Percentiles rank a stretch among this genome's conserved stretches.
Conservation (phyloP, 2,113 vertebrate genomes). For the Elaphurus davidianus region DNA sequence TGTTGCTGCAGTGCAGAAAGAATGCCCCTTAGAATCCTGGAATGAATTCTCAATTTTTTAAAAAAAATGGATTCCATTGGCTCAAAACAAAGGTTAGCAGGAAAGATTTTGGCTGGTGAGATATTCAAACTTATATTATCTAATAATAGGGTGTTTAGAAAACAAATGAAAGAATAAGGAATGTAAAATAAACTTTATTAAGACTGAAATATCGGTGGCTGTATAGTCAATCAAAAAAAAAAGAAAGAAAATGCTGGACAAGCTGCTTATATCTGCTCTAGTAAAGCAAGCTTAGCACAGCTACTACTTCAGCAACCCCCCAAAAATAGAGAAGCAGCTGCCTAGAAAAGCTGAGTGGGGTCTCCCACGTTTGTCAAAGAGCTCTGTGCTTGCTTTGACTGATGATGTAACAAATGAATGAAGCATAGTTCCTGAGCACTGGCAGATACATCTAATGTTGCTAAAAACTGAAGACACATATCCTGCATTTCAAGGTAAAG, state of each 20-base stretch:
- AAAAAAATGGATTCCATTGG: not conserved
- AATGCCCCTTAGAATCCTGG: not conserved
- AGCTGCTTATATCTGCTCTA: not conserved
- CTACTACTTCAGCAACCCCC: not conserved
- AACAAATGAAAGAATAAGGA: not conserved
- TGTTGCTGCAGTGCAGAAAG: not conserved
- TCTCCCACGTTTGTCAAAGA: not conserved
- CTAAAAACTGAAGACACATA: not conserved
- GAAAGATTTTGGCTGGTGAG: not conserved
- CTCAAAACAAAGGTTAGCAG: constrained; percentile 11
- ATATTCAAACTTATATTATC: not conserved
- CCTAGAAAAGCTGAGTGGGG: not conserved
- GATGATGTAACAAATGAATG: not conserved
- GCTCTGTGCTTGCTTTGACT: not conserved
- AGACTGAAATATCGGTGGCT: not conserved
- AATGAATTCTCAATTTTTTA: not conserved
- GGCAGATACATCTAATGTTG: not conserved
- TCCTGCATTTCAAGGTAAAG: not conserved
- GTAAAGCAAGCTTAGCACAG: not conserved
- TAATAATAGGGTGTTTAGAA: not conserved
- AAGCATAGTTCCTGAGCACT: not conserved
- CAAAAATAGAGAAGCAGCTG: not conserved
- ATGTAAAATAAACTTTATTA: not conserved
- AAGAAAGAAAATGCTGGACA: not conserved
- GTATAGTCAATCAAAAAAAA: not conserved